Percentiles rank a stretch among this genome's conserved stretches.
Evolutionary conservation across 92 coral and sea anemone genomes (phyloP).

Genomic region (Phenganax stokvisi): DNA sequence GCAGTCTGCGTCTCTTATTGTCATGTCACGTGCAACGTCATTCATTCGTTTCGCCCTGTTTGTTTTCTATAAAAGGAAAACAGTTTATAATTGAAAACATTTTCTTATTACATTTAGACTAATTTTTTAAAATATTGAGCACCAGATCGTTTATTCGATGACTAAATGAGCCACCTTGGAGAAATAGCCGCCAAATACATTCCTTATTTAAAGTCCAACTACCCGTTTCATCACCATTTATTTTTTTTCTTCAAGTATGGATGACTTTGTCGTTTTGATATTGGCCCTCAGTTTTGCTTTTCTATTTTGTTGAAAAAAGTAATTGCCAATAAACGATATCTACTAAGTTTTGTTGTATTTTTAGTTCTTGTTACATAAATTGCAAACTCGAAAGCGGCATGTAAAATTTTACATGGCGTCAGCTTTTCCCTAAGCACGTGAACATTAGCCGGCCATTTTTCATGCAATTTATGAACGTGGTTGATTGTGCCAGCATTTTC

Average conservation of each 20-base stretch:
- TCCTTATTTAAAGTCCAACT: not conserved
- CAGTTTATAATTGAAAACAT: not conserved
- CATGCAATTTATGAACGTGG: too few relatives aligned
- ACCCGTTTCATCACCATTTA: not conserved
- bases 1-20: conserved; percentile 5
- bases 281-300: not conserved
- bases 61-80: not conserved
- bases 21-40: not conserved
- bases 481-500: too few relatives aligned
- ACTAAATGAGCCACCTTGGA: not conserved
- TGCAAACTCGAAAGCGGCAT: too few relatives aligned
- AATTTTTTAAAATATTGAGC: not conserved
- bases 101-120: not conserved
- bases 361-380: too few relatives aligned
- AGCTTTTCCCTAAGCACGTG: too few relatives aligned
- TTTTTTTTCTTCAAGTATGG: not conserved
- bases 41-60: conserved; percentile 11
- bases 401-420: too few relatives aligned
- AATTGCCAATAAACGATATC: not conserved
- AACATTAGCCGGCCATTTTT: too few relatives aligned
- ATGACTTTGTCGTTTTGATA: not conserved
- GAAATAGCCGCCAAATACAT: not conserved
- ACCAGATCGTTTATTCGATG: not conserved
- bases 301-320: not conserved
- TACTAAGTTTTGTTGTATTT: not conserved